phyloP scores from a whole-genome alignment of 2,888 invertebrate genomes.

The Didymodactylos carnosus region DNA sequence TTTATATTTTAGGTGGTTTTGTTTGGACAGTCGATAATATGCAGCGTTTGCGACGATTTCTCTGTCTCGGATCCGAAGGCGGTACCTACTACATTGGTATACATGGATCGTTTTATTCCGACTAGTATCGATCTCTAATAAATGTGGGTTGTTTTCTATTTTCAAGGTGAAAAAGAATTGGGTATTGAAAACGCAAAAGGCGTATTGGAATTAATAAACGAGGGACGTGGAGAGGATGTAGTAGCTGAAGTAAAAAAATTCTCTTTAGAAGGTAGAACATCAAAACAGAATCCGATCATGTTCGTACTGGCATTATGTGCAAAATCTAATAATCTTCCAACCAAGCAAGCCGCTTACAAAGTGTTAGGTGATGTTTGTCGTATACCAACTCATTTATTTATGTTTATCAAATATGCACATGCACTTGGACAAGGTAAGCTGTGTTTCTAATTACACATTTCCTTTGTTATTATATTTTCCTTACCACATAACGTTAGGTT shows the following conservation, averaged over 20 bases:
- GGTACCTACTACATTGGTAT: slow-evolving; percentile 30
- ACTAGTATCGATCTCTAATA: no score
- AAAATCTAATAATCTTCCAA: slow-evolving; percentile 30
- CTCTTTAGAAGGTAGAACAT: slow-evolving; percentile 30
- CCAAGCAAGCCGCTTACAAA: slow-evolving; percentile 42
- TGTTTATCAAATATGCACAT: slow-evolving; percentile 44
- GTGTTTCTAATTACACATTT: no score
- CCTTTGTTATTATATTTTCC: no score
- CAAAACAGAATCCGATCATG: slow-evolving; percentile 36
- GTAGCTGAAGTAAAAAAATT: slow-evolving; percentile 25
- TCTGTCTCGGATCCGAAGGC: slow-evolving; percentile 30
- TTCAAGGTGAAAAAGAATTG: slow-evolving; percentile 21
- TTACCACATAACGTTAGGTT: no score
- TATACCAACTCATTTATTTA: slow-evolving; percentile 46
- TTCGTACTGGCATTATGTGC: slow-evolving; percentile 47
- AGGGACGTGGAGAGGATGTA: slow-evolving; percentile 24
- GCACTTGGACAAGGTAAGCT: slow-evolving; percentile 26
- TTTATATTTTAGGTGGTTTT: slow-evolving; percentile 22
- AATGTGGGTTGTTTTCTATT: no score
- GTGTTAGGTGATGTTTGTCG: slow-evolving; percentile 42
- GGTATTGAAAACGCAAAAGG: slow-evolving; percentile 25
- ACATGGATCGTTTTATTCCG: no score
- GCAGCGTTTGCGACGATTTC: slow-evolving; percentile 27
- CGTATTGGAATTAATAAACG: slow-evolving; percentile 25
- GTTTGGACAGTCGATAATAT: slow-evolving; percentile 27